Percentiles rank a stretch among this genome's conserved stretches.
phyloP scores from a whole-genome alignment of 2,113 vertebrate genomes.

The Pithys albifrons region DNA sequence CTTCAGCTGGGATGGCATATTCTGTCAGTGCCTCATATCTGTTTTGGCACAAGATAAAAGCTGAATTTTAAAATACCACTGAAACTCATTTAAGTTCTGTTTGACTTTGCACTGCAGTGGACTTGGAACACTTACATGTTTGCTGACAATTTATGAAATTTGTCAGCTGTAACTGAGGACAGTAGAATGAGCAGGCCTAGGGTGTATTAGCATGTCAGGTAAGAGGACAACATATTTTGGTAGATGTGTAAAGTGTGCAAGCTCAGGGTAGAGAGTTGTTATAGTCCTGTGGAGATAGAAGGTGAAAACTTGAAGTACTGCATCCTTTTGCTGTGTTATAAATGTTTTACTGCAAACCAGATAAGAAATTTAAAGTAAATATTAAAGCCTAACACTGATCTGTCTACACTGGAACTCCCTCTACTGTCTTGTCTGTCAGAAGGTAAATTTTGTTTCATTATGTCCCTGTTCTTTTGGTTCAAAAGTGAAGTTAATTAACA shows the following conservation, averaged over 20 bases:
- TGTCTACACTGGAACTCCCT: not conserved
- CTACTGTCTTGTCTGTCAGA: not conserved
- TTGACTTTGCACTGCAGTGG: not conserved
- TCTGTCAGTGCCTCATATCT: not conserved
- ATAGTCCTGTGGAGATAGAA: not conserved
- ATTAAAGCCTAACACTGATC: not conserved
- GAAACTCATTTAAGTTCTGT: not conserved
- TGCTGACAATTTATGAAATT: not conserved
- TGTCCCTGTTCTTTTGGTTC: not conserved
- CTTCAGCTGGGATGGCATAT: not conserved
- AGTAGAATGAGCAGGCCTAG: not conserved
- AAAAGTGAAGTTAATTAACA: not conserved
- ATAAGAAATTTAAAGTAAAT: not conserved
- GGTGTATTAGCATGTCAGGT: not conserved
- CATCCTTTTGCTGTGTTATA: not conserved
- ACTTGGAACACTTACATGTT: fast-evolving
- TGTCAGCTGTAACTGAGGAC: not conserved
- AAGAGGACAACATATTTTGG: not conserved
- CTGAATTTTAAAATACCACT: not conserved
- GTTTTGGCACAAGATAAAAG: not conserved
- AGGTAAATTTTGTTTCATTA: not conserved
- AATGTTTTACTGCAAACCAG: not conserved
- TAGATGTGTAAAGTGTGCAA: not conserved
- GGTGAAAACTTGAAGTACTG: not conserved
- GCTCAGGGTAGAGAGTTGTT: not conserved